Conservation (phyloP, 2,113 vertebrate species). For the Indri indri region DNA sequence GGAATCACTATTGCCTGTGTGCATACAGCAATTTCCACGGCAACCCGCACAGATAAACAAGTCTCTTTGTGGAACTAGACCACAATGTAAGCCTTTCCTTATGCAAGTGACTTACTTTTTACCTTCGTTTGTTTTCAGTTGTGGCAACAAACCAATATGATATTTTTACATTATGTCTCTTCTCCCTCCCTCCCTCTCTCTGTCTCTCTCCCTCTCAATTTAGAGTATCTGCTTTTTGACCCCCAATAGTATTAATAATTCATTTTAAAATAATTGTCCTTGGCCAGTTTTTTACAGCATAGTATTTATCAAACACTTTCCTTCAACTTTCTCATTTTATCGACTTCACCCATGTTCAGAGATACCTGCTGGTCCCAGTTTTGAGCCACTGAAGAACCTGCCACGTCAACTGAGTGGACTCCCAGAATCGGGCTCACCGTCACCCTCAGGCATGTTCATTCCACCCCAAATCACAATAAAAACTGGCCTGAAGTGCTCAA, state of each 20-base stretch:
- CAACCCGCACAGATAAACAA: neutral
- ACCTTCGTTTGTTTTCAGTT: neutral
- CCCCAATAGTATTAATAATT: neutral
- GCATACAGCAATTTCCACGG: neutral
- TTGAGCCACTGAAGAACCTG: neutral
- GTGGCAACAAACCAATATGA: neutral
- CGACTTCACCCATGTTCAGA: neutral
- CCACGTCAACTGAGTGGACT: accelerated
- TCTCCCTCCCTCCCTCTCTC: neutral
- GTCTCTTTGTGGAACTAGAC: neutral
- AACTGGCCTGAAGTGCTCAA: accelerated
- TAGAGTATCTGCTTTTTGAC: neutral
- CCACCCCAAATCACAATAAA: no score
- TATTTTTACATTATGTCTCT: neutral
- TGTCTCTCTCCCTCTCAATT: neutral
- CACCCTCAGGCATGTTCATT: accelerated
- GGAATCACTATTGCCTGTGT: neutral
- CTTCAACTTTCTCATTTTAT: neutral
- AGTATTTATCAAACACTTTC: neutral
- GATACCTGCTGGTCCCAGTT: neutral
- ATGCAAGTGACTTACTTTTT: neutral
- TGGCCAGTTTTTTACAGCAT: neutral
- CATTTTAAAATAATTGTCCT: neutral
- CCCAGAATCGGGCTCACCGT: accelerated
- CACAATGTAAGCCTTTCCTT: neutral